Percentiles rank a stretch among this genome's conserved stretches.
These are phyloP conservation scores for Cerastis rubricosa DNA, from an alignment of 2,888 invertebrate species.

Conservation along the genomic window DNA sequence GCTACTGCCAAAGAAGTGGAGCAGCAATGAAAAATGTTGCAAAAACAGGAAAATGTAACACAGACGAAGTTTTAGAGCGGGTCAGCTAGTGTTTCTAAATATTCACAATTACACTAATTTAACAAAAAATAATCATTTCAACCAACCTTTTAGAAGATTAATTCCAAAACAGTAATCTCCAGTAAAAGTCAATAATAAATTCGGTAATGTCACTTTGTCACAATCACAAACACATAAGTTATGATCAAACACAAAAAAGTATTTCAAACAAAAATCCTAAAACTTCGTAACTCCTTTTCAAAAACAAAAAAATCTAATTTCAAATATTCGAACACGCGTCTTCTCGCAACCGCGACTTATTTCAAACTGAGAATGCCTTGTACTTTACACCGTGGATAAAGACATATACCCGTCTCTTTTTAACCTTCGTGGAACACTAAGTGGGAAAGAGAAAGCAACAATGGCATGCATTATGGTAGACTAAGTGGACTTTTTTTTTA, in stretches of 20 bases:
- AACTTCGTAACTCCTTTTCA: conserved; percentile 40
- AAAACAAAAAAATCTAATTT: conserved; percentile 45
- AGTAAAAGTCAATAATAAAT: not conserved
- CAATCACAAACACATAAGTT: conserved; percentile 39
- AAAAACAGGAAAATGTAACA: too few relatives aligned
- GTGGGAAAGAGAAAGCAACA: conserved; percentile 77
- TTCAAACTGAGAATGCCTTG: conserved; percentile 73
- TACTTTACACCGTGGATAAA: conserved; percentile 69
- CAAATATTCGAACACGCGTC: conserved; percentile 51
- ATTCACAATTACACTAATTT: not conserved
- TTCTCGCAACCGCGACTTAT: conserved; percentile 49
- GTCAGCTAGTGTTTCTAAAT: too few relatives aligned
- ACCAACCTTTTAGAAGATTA: conserved; percentile 50
- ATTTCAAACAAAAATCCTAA: conserved; percentile 16
- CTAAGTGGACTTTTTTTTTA: conserved; percentile 83
- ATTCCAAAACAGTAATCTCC: conserved; percentile 46
- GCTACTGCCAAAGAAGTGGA: too few relatives aligned
- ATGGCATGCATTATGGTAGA: conserved; percentile 88
- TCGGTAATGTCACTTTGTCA: conserved; percentile 49
- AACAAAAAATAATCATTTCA: not conserved
- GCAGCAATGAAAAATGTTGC: too few relatives aligned
- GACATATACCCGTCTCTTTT: conserved; percentile 74
- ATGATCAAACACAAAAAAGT: conserved; percentile 24
- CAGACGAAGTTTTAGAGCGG: too few relatives aligned
- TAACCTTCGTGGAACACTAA: conserved; percentile 27